Percentiles rank a stretch among this genome's conserved stretches.
phyloP scores from a whole-genome alignment of 2,113 vertebrate genomes.

The Aphelocoma coerulescens region DNA sequence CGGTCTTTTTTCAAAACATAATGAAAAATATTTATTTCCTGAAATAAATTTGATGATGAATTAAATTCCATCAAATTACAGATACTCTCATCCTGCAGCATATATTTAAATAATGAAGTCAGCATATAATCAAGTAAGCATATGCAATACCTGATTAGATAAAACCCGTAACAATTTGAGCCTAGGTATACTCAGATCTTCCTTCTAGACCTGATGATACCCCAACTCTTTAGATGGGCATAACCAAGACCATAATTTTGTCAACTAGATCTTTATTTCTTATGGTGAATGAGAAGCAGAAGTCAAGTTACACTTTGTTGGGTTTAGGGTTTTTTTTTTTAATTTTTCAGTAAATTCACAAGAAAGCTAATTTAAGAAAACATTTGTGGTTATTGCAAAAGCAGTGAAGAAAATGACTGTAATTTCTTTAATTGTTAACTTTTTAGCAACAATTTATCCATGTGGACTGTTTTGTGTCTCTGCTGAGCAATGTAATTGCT shows the following conservation, averaged over 20 bases:
- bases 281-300: neutral
- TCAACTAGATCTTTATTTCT: neutral
- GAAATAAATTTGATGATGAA: neutral
- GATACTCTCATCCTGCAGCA: neutral
- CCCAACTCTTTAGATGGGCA: neutral
- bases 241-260: neutral
- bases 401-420: neutral
- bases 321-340: neutral
- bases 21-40: neutral
- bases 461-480: neutral
- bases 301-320: neutral
- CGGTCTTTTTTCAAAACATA: neutral
- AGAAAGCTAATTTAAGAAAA: neutral
- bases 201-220: neutral
- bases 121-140: neutral
- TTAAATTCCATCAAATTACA: neutral
- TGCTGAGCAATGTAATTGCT: neutral
- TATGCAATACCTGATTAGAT: neutral
- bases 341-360: neutral
- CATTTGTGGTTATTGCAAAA: neutral
- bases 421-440: neutral
- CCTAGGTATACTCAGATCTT: neutral
- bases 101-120: neutral
- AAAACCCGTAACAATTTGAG: neutral
- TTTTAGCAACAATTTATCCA: neutral